phyloP scores from a whole-genome alignment of 2,888 invertebrate genomes.

The Polydrusus cervinus region DNA sequence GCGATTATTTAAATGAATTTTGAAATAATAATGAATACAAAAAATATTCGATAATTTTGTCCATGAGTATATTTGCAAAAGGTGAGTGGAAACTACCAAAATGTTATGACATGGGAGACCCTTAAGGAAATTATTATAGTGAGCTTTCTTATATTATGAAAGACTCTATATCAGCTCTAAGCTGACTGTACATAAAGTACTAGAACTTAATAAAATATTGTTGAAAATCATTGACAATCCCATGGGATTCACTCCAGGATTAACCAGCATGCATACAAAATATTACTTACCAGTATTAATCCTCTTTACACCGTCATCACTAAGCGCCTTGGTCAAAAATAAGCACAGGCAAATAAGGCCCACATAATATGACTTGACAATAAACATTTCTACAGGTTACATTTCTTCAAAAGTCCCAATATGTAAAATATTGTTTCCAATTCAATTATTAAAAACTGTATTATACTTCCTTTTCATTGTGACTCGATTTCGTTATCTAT shows the following conservation, averaged over 20 bases:
- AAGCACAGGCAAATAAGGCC: conserved; percentile 54
- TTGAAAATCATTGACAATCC: too few relatives aligned
- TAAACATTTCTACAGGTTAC: conserved; percentile 56
- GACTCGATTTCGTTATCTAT: conserved; percentile 30
- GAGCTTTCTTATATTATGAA: too few relatives aligned
- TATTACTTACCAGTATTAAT: conserved; percentile 32
- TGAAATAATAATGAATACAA: too few relatives aligned
- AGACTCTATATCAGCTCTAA: too few relatives aligned
- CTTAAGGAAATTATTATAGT: too few relatives aligned
- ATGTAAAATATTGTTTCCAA: conserved; percentile 1
- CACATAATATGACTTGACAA: conserved; percentile 52
- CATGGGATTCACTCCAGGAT: background rate
- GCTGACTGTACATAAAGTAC: too few relatives aligned
- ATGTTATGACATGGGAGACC: too few relatives aligned
- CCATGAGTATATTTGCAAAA: too few relatives aligned
- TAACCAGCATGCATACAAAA: background rate
- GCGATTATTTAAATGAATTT: too few relatives aligned
- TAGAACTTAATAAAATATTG: too few relatives aligned
- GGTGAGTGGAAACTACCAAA: too few relatives aligned
- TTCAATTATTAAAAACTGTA: background rate
- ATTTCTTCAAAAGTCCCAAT: conserved; percentile 51
- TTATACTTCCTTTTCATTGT: conserved; percentile 25
- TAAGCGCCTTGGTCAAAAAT: conserved; percentile 49
- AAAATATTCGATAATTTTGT: too few relatives aligned
- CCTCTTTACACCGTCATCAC: conserved; percentile 33